Base-by-base conservation (phyloP, 64 coral and sea anemone species). In the Hydrozoanthus tunicans region DNA sequence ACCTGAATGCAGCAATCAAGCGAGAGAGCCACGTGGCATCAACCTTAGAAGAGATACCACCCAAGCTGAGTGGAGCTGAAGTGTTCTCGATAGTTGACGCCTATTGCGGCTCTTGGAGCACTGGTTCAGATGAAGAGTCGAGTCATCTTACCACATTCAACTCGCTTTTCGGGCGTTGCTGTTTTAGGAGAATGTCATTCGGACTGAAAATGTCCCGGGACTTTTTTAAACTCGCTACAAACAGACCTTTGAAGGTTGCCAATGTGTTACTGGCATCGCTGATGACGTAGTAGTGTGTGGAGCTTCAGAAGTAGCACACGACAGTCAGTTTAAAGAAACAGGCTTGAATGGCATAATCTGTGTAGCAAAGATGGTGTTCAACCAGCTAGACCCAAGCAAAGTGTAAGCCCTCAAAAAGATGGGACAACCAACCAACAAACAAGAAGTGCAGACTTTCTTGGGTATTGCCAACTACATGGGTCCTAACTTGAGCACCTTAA, bases 401-500 rank as follows among this genome's bases (percentile, higher is more conserved):
- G 84, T 93, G 2, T 78, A 70, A 26, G 91, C 75, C 13, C 58
- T 93, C 4, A 77, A 79, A 26, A 59, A 89, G 64, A 77, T 83
- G 56, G 43, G 65, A 54, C 78, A 55, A 77, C 86, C 86, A 8
- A 70, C 56, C 9, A 86, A 82, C 77, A 67, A 59, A 51, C n/a
- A 89, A 75, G 70, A 79, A 43, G 51, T 90, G 3, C 70, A 93
- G 72, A 80, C 70, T 53, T 74, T 95, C 59, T 32, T 92, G 15
- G 85, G 84, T 17, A 14, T 93, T 67, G 94, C 78, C 25, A 93
- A 56, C 13, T 90, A 96, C 90, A 96, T 96, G 86, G 75, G 90
- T 56, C 81, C 94, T 3, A 93, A 93, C 53, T 52, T 96, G 17
- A 93, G 91, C 14, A 51, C 79, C 61, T 57, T 90, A 17, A 95